Conservation (phyloP, 2,797 vertebrate species). For the Allobates femoralis region DNA sequence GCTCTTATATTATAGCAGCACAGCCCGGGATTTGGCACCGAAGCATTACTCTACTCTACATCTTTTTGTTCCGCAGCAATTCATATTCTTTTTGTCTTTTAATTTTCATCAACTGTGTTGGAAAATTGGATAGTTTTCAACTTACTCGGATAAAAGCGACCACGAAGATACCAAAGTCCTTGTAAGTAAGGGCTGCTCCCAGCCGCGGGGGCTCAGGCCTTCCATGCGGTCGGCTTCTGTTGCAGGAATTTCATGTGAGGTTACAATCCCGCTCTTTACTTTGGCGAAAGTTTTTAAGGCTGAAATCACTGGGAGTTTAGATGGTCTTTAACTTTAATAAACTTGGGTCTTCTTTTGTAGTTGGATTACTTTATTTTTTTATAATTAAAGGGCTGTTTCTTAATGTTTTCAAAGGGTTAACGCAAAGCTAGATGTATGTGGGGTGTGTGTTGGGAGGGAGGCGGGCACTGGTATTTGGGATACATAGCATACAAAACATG, state of each 20-base stretch:
- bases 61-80: constrained; percentile 3
- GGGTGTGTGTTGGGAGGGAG: no score
- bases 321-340: not conserved
- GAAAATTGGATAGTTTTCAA: constrained; percentile 3
- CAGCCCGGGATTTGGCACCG: constrained; percentile 6
- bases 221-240: constrained; percentile 15
- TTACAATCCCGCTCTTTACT: not conserved
- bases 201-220: not conserved
- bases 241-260: not conserved
- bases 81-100: constrained; percentile 9
- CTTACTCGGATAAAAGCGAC: constrained; percentile 18
- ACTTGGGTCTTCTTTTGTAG: not conserved
- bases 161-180: not conserved
- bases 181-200: constrained; percentile 6
- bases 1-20: constrained; percentile 16
- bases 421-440: no score
- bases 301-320: not conserved
- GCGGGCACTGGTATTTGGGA: no score
- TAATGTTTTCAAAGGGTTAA: not conserved
- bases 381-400: not conserved
- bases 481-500: no score
- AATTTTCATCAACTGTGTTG: not conserved
- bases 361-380: not conserved
- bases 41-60: not conserved
- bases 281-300: not conserved